phyloP scores from a whole-genome alignment of 2,113 vertebrate species.

The Holacanthus passer region DNA sequence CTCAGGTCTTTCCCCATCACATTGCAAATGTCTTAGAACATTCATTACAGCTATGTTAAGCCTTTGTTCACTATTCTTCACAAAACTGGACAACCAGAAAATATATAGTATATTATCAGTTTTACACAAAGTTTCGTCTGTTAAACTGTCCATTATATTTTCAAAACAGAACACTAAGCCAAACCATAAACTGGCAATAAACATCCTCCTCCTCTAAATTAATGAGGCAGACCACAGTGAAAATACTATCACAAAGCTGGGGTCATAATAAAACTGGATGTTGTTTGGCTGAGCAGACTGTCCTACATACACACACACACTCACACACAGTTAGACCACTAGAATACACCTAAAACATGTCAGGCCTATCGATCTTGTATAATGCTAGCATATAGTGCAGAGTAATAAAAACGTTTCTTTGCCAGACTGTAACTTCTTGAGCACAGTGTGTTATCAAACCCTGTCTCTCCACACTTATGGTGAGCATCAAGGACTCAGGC shows the following conservation, averaged over 20 bases:
- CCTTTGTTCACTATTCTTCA: constrained; percentile 41
- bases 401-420: constrained; percentile 40
- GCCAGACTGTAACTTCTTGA: constrained; percentile 37
- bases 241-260: constrained; percentile 60
- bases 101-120: constrained; percentile 38
- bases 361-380: neutral
- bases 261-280: constrained; percentile 66
- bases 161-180: constrained; percentile 56
- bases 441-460: constrained; percentile 52
- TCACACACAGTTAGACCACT: constrained; percentile 1
- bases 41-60: constrained; percentile 27
- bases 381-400: constrained; percentile 11
- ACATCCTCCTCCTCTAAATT: constrained; percentile 69
- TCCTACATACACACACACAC: constrained; percentile 36
- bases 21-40: constrained; percentile 10
- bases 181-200: constrained; percentile 66
- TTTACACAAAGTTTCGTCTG: constrained; percentile 51
- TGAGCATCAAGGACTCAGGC: constrained; percentile 54
- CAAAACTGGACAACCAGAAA: constrained; percentile 42
- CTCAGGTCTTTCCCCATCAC: constrained; percentile 2
- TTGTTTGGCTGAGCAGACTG: constrained; percentile 52
- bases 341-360: constrained; percentile 17
- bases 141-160: constrained; percentile 57
- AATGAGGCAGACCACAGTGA: constrained; percentile 63
- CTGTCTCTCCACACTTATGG: constrained; percentile 35